A percentile compares a stretch with the other conserved stretches of the same genome.
phyloP scores from a whole-genome alignment of 2,113 vertebrate species.

The Paracanthobrama guichenoti region DNA sequence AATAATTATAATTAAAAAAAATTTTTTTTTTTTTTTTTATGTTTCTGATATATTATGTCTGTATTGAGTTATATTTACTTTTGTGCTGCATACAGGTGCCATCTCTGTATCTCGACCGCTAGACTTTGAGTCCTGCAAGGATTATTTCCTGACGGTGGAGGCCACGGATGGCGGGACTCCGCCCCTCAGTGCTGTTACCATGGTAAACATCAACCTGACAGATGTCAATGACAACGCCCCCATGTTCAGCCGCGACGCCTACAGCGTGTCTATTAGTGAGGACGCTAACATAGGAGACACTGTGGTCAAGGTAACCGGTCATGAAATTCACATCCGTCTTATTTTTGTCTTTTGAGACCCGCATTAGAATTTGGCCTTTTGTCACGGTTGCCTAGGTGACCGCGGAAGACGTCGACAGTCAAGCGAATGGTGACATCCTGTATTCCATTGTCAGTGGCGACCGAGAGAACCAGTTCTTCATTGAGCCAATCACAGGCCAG shows the following conservation, averaged over 20 bases:
- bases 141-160: conserved; percentile 93
- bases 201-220: conserved; percentile 88
- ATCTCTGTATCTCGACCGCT: conserved; percentile 84
- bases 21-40: too few relatives aligned
- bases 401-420: conserved; percentile 92
- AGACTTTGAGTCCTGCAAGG: conserved; percentile 90
- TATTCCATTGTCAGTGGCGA: conserved; percentile 93
- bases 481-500: conserved; percentile 86
- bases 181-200: conserved; percentile 86
- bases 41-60: too few relatives aligned
- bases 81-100: conserved; percentile 73
- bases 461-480: conserved; percentile 86
- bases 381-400: conserved; percentile 75
- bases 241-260: conserved; percentile 82
- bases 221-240: conserved; percentile 97
- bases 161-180: conserved; percentile 91
- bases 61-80: neutral
- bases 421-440: conserved; percentile 83
- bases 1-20: neutral
- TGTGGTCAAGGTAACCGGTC: conserved; percentile 79
- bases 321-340: neutral
- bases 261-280: conserved; percentile 88
- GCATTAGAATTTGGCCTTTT: neutral
- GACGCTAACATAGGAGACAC: conserved; percentile 84
- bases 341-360: neutral